Percentiles rank a stretch among this genome's conserved stretches.
These are phyloP conservation scores for human DNA, from an alignment of 2,113 vertebrate genomes.

Conservation along the genomic window DNA sequence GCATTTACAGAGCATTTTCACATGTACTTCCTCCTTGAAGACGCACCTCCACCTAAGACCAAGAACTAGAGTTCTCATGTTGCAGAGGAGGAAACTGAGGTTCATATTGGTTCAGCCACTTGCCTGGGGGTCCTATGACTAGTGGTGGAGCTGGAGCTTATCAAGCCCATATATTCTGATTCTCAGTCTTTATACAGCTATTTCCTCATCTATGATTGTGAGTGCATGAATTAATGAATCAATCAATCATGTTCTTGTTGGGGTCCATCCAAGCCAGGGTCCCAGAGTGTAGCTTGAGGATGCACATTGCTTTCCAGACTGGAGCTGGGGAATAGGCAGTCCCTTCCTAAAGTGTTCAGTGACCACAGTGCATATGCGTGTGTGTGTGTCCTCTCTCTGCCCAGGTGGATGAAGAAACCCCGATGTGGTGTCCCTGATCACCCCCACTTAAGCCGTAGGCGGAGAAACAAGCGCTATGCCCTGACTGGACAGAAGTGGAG, in stretches of 20 bases:
- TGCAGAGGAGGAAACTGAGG: conserved; percentile 20
- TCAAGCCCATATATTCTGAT: not conserved
- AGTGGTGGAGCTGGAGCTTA: not conserved
- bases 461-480: conserved; percentile 97
- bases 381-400: conserved; percentile 7
- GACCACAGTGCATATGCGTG: not conserved
- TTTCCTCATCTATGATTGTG: not conserved
- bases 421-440: conserved; percentile 97
- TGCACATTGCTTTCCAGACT: not conserved
- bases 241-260: not conserved
- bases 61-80: not conserved
- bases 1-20: not conserved
- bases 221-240: not conserved
- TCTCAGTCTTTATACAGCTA: not conserved
- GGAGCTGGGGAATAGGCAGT: not conserved
- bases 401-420: conserved; percentile 97
- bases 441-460: conserved; percentile 90
- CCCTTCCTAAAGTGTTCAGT: not conserved
- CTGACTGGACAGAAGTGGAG: conserved; percentile 98
- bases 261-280: not conserved
- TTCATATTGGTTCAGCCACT: not conserved
- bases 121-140: not conserved
- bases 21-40: not conserved
- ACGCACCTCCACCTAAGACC: not conserved
- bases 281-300: not conserved